These are phyloP conservation scores for Oncorhynchus mykiss DNA, from an alignment of 2,113 vertebrate genomes.

Conservation along the genomic window DNA sequence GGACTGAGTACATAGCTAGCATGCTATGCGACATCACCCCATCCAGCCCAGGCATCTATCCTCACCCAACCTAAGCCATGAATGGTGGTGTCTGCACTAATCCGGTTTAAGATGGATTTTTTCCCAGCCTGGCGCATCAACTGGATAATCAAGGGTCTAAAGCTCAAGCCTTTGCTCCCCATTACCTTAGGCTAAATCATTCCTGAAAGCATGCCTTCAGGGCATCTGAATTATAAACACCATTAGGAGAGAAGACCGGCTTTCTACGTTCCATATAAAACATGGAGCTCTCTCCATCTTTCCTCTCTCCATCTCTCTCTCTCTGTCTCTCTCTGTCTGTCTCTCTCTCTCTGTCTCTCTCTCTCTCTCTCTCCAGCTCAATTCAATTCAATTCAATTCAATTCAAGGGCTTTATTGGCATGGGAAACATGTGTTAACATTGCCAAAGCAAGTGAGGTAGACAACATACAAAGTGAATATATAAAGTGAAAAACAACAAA, in stretches of 20 bases:
- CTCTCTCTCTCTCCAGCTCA: too few species aligned
- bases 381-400: too few species aligned
- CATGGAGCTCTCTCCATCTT: conserved; percentile 61
- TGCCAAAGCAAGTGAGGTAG: too few species aligned
- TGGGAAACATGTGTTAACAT: too few species aligned
- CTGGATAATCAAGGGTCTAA: conserved; percentile 99
- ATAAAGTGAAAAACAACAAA: too few species aligned
- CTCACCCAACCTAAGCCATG: conserved; percentile 83
- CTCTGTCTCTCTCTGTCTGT: too few species aligned
- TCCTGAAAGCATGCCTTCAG: conserved; percentile 98
- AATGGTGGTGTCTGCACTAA: conserved; percentile 98
- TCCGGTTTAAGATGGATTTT: conserved; percentile 95
- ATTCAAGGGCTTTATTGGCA: too few species aligned
- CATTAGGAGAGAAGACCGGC: conserved; percentile 92
- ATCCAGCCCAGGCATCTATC: conserved; percentile 46
- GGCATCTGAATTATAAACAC: conserved; percentile 96
- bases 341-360: too few species aligned
- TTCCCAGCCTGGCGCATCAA: conserved; percentile 96
- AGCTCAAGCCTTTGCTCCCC: conserved; percentile 92
- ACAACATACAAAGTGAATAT: too few species aligned
- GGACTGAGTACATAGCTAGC: too few species aligned
- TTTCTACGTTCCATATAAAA: conserved; percentile 92
- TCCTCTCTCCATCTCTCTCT: too few species aligned
- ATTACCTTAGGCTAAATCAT: conserved; percentile 99
- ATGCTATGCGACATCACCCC: too few species aligned